Percentiles rank a stretch among this genome's conserved stretches.
phyloP scores from a whole-genome alignment of 2,797 vertebrate species.

The Brachyrhaphis roseni region DNA sequence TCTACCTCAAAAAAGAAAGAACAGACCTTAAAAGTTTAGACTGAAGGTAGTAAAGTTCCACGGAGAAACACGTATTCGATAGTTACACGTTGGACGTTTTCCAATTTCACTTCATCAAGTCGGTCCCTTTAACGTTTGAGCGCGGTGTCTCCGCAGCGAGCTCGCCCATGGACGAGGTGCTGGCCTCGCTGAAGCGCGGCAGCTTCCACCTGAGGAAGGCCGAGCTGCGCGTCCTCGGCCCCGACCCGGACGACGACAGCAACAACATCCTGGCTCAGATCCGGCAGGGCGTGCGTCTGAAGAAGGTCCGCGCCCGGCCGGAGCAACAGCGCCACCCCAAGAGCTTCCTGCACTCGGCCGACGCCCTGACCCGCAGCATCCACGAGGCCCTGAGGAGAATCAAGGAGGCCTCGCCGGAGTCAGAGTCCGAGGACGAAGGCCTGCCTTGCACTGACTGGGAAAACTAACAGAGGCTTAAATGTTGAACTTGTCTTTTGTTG shows the following conservation, averaged over 20 bases:
- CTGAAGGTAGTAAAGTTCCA: neutral
- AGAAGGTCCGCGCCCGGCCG: slow-evolving; percentile 87
- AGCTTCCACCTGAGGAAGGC: slow-evolving; percentile 97
- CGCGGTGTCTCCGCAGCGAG: slow-evolving; percentile 80
- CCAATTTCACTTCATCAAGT: neutral
- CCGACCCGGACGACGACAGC: slow-evolving; percentile 92
- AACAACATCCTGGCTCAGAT: slow-evolving; percentile 99
- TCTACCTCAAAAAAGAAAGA: neutral
- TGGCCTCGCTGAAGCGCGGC: slow-evolving; percentile 95
- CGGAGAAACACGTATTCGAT: neutral
- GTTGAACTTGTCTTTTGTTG: neutral
- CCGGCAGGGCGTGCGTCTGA: slow-evolving; percentile 93
- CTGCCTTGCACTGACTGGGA: slow-evolving; percentile 96
- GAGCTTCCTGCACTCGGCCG: slow-evolving; percentile 85
- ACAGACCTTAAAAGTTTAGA: neutral
- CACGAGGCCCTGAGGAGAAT: slow-evolving; percentile 95
- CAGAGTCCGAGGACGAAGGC: slow-evolving; percentile 94
- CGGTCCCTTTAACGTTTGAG: neutral
- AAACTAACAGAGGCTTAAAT: slow-evolving; percentile 76
- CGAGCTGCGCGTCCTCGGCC: slow-evolving; percentile 91
- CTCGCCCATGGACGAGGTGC: slow-evolving; percentile 98
- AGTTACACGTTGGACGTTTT: neutral
- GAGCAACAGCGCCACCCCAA: slow-evolving; percentile 83
- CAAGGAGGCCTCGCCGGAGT: slow-evolving; percentile 97
- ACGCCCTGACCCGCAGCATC: slow-evolving; percentile 96